These are phyloP conservation scores for Scaptomyza hsui DNA, from an alignment of 1,140 invertebrate species.

Conservation along the genomic window DNA sequence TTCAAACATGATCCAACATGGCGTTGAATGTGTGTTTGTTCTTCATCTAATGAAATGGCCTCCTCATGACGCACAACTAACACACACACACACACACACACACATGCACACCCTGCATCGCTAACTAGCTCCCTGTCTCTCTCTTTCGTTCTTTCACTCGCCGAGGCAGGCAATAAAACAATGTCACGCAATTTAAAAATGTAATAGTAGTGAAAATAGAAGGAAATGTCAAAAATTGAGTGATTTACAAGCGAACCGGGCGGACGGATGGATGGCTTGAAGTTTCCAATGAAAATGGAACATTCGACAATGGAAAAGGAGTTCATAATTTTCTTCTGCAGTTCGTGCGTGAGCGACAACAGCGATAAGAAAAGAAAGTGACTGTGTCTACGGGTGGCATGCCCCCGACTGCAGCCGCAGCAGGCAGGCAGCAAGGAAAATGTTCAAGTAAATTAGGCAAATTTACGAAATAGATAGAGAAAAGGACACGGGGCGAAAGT, in stretches of 20 bases:
- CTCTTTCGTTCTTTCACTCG: conserved; percentile 1
- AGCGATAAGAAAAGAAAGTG: conserved; percentile 44
- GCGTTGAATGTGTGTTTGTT: conserved; percentile 34
- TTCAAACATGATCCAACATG: conserved; percentile 25
- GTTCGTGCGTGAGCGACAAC: conserved; percentile 9
- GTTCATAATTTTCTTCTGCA: conserved; percentile 66
- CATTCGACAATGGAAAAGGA: conserved; percentile 45
- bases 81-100: too few relatives aligned
- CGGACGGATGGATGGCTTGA: conserved; percentile 33
- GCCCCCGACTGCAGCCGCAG: conserved; percentile 40
- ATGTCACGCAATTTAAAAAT: conserved; percentile 80
- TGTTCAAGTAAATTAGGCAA: conserved; percentile 60
- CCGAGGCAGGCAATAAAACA: conserved; percentile 69
- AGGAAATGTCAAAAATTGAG: conserved; percentile 81
- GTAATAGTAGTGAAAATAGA: conserved; percentile 32
- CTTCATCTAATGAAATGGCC: conserved; percentile 66
- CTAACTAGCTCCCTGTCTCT: conserved; percentile 7
- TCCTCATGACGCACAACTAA: conserved; percentile 51
- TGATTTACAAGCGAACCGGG: conserved; percentile 75
- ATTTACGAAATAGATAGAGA: conserved; percentile 55
- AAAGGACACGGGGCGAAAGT: conserved; percentile 52
- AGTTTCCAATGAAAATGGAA: conserved; percentile 63
- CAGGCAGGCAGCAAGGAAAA: conserved; percentile 4
- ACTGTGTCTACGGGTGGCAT: conserved; percentile 27
- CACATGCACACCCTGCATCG: conserved; percentile 24